Evolutionary conservation across 2,797 vertebrate genomes (phyloP), one percentile per base, ranked within the genome.

Genomic region (Pangasius mekongensis): DNA sequence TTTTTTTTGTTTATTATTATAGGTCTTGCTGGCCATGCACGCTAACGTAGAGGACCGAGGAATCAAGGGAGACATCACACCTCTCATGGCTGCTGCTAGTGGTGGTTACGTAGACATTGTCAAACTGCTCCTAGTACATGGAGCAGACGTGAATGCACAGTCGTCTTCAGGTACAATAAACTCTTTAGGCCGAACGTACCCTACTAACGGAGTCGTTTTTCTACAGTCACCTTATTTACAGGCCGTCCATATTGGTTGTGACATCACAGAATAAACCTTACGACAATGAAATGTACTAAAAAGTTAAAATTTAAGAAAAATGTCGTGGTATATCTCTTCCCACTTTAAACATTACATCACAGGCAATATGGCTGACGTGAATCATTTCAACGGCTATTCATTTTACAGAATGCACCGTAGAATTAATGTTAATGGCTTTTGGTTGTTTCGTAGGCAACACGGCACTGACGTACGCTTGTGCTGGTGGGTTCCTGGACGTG

Each of bases 1-100:
- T 27, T 13, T 5, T 11, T 74, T 5, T 54, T 56, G 58, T 9
- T 14, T 64, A 16, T 64, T 30, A 36, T 33, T 82, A 20, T n/a
- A 99, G 99, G 98, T 99, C 67, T 95, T 99, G 39, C 96, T 99
- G 93, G 99, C 98, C 89, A 99, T 99, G 98, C 98, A 99, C 62
- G 99, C 98, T 85, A 99, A 99, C 1, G 99, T 99, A 91, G 99
- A 99, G 94, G 99, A 99, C 92, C 93, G 98, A 93, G 99, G 98
- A 78, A 99, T 99, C 95, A 99, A 99, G 94, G 98, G 98, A 30
- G 99, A 99, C 94, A 99, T 99, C 94, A 99, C 98, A 52, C 98
- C 98, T 88, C 95, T 99, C 52, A 99, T 99, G 98, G 99, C 98
- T 94, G 99, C 99, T 91, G 98, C 99, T 93, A 99, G 98, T 0